phyloP scores from a whole-genome alignment of 2,888 invertebrate species.

The Cabera pusaria region DNA sequence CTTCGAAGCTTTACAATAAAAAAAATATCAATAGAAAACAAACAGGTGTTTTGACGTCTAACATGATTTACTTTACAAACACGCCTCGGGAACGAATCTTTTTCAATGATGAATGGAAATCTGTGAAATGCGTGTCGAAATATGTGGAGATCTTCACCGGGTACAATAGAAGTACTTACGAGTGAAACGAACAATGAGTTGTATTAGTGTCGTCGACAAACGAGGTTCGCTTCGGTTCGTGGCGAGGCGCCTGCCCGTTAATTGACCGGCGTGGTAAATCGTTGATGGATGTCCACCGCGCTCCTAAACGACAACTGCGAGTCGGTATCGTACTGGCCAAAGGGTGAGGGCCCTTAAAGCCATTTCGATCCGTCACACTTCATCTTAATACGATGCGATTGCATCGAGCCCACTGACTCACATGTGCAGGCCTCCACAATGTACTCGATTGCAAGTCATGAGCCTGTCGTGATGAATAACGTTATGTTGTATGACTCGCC shows the following conservation, averaged over 20 bases:
- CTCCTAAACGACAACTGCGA: constrained; percentile 35
- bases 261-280: constrained; percentile 72
- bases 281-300: constrained; percentile 64
- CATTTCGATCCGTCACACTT: constrained; percentile 57
- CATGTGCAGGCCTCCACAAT: constrained; percentile 19
- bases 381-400: constrained; percentile 52
- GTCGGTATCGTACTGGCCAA: constrained; percentile 16
- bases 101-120: constrained; percentile 8
- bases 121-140: constrained; percentile 29
- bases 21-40: background rate
- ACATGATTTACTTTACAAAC: constrained; percentile 6
- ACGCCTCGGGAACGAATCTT: constrained; percentile 4
- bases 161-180: constrained; percentile 46
- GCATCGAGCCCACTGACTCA: constrained; percentile 50
- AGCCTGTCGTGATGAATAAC: constrained; percentile 16
- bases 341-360: constrained; percentile 45
- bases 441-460: constrained; percentile 34
- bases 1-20: background rate
- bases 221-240: constrained; percentile 46
- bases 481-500: constrained; percentile 11
- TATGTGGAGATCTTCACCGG: constrained; percentile 29
- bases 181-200: constrained; percentile 46
- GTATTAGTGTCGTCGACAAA: constrained; percentile 47
- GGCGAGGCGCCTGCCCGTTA: constrained; percentile 50
- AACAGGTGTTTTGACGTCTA: background rate